Conservation (phyloP, 2,888 invertebrate species). For the Lymantria dispar region DNA sequence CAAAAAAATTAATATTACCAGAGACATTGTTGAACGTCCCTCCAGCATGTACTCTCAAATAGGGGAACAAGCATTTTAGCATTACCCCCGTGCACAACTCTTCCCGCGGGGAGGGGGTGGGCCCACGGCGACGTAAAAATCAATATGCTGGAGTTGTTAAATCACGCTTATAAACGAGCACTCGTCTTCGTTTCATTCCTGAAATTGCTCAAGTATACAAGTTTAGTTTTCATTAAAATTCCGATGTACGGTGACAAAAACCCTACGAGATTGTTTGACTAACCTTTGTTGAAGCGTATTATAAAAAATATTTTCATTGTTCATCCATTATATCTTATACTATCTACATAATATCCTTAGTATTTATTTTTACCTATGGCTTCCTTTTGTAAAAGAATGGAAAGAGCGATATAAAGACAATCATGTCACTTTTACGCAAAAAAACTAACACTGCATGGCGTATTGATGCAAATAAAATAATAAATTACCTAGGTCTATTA, state of each 20-base stretch:
- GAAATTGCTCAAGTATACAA: slow-evolving; percentile 70
- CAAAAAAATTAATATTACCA: slow-evolving; percentile 8
- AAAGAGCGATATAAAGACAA: no score
- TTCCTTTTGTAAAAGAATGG: no score
- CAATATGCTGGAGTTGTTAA: slow-evolving; percentile 89
- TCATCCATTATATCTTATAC: no score
- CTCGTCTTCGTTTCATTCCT: slow-evolving; percentile 83
- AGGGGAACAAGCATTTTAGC: slow-evolving; percentile 83
- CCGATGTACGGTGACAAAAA: slow-evolving; percentile 26
- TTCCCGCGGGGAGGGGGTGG: slow-evolving; percentile 78
- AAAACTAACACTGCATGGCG: no score
- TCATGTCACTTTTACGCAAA: no score
- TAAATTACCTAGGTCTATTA: no score
- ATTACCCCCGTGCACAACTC: slow-evolving; percentile 83
- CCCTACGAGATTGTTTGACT: no score
- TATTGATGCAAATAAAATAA: no score
- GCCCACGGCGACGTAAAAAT: slow-evolving; percentile 83
- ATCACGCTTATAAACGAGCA: slow-evolving; percentile 86
- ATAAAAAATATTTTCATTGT: no score
- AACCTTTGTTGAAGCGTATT: no score
- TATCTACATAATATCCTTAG: no score
- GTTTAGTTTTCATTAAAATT: slow-evolving; percentile 51
- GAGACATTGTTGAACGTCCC: slow-evolving; percentile 63
- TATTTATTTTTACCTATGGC: no score
- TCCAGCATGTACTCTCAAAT: slow-evolving; percentile 82